Conservation (phyloP, 2,888 invertebrate genomes). For the Lottia gigantea region DNA sequence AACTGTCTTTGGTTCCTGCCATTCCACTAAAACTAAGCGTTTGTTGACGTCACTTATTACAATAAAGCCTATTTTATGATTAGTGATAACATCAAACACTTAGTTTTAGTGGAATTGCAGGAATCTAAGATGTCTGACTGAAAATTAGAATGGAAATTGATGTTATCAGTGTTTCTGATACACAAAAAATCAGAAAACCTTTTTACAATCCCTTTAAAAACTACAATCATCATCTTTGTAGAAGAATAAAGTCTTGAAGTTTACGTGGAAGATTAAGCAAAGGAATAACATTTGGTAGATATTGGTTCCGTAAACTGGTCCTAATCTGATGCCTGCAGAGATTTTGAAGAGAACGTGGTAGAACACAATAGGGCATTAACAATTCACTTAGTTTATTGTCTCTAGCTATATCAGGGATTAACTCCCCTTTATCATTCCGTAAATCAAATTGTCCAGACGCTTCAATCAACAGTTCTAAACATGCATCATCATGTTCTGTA, state of each 20-base stretch:
- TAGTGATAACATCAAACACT: too few species aligned
- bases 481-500: constrained; percentile 56
- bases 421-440: constrained; percentile 42
- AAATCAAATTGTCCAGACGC: constrained; percentile 60
- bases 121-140: too few species aligned
- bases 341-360: constrained; percentile 50
- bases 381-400: constrained; percentile 58
- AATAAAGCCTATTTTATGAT: too few species aligned
- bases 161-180: too few species aligned
- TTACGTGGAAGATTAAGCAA: constrained; percentile 56
- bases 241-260: constrained; percentile 51
- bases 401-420: constrained; percentile 41
- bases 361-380: constrained; percentile 43
- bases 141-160: too few species aligned
- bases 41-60: too few species aligned
- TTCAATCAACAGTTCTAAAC: constrained; percentile 58
- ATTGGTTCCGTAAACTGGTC: constrained; percentile 49
- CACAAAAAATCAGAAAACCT: too few species aligned
- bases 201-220: too few species aligned
- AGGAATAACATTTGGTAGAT: constrained; percentile 57
- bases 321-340: constrained; percentile 57
- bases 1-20: too few species aligned
- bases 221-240: constrained; percentile 36
- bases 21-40: too few species aligned
- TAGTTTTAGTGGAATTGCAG: too few species aligned